Evolutionary conservation across 2,888 invertebrate species (phyloP).

Genomic region (Resseliella maxima): DNA sequence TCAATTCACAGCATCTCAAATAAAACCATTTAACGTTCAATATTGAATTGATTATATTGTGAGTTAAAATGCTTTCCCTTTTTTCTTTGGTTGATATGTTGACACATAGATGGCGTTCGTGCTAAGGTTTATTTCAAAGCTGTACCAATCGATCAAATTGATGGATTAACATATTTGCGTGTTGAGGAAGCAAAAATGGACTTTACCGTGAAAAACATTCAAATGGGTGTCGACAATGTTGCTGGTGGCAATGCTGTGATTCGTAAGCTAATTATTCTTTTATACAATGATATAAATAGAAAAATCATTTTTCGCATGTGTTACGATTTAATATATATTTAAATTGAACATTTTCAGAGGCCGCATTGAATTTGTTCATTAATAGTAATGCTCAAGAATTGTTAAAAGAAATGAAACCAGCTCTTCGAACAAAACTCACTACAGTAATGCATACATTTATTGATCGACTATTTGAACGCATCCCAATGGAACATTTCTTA

Average conservation of each 20-base stretch:
- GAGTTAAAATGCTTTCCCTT: constrained; percentile 49
- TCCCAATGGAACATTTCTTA: constrained; percentile 74
- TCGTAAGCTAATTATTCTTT: constrained; percentile 71
- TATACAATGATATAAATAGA: no score
- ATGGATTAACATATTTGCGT: constrained; percentile 76
- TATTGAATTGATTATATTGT: neutral
- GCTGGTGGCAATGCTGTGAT: constrained; percentile 83
- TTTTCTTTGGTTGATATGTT: neutral
- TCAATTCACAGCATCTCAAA: neutral
- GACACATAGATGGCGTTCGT: constrained; percentile 78
- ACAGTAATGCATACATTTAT: constrained; percentile 81
- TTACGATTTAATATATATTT: no score
- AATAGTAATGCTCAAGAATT: constrained; percentile 87
- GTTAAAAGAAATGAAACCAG: constrained; percentile 88
- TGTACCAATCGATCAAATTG: constrained; percentile 69
- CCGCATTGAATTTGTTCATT: constrained; percentile 86
- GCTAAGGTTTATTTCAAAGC: constrained; percentile 87
- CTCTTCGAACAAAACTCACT: constrained; percentile 80
- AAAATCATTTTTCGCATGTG: no score
- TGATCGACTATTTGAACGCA: constrained; percentile 78
- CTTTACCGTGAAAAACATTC: constrained; percentile 83
- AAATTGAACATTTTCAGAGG: constrained; percentile 77
- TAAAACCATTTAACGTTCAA: constrained; percentile 56
- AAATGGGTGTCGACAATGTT: constrained; percentile 87
- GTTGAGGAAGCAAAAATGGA: constrained; percentile 86